Percentiles rank a stretch among this genome's conserved stretches.
These are phyloP conservation scores for Pseudopipra pipra DNA, from an alignment of 2,113 vertebrate species.

Conservation along the genomic window DNA sequence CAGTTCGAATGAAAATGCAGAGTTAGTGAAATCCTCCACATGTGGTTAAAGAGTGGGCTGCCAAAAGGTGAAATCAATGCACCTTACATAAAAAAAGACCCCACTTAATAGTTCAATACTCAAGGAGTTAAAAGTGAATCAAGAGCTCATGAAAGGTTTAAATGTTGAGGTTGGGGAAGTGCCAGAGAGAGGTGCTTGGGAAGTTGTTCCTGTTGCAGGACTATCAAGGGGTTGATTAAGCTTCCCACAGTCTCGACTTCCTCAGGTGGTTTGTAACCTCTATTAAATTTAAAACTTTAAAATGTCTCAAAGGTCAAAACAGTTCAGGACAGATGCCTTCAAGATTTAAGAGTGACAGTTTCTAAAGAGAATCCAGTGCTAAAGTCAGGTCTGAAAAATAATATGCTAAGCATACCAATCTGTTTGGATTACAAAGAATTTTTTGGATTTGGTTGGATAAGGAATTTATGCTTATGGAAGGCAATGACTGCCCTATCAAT, in stretches of 20 bases:
- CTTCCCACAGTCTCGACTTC: background rate
- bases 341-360: slow-evolving; percentile 7
- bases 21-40: background rate
- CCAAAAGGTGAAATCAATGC: slow-evolving; percentile 5
- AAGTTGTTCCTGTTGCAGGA: background rate
- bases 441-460: background rate
- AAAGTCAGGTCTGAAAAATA: background rate
- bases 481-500: background rate
- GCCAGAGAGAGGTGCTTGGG: background rate
- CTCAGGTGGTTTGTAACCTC: slow-evolving; percentile 22
- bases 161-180: background rate
- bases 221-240: slow-evolving; percentile 43
- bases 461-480: background rate
- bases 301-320: slow-evolving; percentile 44
- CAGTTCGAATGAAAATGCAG: background rate
- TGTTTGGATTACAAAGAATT: background rate
- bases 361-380: slow-evolving; percentile 11
- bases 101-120: background rate
- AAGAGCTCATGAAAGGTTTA: slow-evolving; percentile 17
- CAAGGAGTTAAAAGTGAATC: slow-evolving; percentile 3
- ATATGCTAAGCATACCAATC: background rate
- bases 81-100: background rate
- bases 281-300: slow-evolving; percentile 51
- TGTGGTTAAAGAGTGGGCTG: background rate
- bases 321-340: slow-evolving; percentile 12